phyloP scores from a whole-genome alignment of 2,113 vertebrate species.

The Microcebus murinus region DNA sequence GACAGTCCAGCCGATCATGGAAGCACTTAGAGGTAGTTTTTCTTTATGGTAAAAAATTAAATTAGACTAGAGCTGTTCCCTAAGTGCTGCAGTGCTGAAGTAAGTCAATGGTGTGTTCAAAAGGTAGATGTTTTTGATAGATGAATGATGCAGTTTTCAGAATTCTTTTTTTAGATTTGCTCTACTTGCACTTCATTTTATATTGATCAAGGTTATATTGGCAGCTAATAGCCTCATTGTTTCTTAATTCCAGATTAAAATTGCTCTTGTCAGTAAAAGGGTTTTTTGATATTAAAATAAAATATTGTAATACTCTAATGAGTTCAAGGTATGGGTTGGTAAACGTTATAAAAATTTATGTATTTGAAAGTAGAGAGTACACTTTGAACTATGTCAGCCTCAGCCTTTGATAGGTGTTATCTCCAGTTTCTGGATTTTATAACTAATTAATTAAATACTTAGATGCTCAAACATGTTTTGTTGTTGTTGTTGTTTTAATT shows the following conservation, averaged over 20 bases:
- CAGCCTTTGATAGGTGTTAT: background rate
- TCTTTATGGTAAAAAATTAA: background rate
- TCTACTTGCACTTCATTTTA: accelerated
- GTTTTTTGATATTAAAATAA: background rate
- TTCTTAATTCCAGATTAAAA: background rate
- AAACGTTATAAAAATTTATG: background rate
- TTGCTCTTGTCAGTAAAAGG: background rate
- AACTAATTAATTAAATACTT: background rate
- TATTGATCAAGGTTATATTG: accelerated
- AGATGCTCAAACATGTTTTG: background rate
- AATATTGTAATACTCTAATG: background rate
- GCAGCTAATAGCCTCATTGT: background rate
- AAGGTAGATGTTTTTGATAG: background rate
- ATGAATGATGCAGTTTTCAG: background rate
- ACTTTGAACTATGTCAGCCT: background rate
- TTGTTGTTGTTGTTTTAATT: too few relatives aligned
- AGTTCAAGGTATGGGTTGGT: background rate
- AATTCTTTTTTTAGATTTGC: background rate
- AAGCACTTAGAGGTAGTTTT: conserved; percentile 93
- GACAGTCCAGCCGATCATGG: conserved; percentile 95
- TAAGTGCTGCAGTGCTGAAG: background rate
- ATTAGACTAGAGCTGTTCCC: too few relatives aligned
- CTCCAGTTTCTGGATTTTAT: background rate
- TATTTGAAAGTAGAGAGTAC: background rate
- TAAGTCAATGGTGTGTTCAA: background rate